Base-by-base conservation (phyloP, 1,140 invertebrate species). In the Phocides pigmalion region DNA sequence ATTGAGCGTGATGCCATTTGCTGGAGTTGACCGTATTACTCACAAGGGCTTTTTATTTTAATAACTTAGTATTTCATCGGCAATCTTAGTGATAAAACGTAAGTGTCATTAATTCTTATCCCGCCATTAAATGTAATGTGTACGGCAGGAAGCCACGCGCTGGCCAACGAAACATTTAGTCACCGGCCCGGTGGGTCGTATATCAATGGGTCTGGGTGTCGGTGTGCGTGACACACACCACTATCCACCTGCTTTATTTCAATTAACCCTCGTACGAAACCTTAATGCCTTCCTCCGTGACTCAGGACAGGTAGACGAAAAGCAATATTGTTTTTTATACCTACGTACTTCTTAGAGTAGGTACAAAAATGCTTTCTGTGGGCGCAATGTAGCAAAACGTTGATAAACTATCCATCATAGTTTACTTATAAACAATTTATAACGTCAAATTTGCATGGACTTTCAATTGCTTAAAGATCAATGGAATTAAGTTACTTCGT, bases 191-290 rank as follows among this genome's bases (percentile, higher is more conserved):
- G 14, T 35, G 44, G n/a, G 14, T 5, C 42, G 39, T 61, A 62
- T 68, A 69, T 66, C 49, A 68, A n/a, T n/a, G n/a, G n/a, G n/a
- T n/a, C n/a, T n/a, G n/a, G n/a, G n/a, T n/a, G n/a, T n/a, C n/a
- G n/a, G 11, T 12, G 64, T 80, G 73, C 76, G 79, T 83, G 74
- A 72, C 70, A 62, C 63, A 59, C n/a, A 64, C 41, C 65, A 72
- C 51, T 75, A 75, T 74, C 62, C 71, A 73, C 66, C 68, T 69
- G 72, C 56, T 78, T 75, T 76, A 76, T 83, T 76, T 80, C 76
- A 81, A 80, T 83, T 76, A 81, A 70, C 70, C 64, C 69, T 62
- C 51, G 61, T 64, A 70, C 46, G 61, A 68, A 53, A 54, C 20
- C n/a, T 25, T 47, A n/a, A 47, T 22, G n/a, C 5, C 44, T 47